Base-by-base conservation (phyloP, 2,888 invertebrate species). In the Sarcophaga caerulescens region DNA sequence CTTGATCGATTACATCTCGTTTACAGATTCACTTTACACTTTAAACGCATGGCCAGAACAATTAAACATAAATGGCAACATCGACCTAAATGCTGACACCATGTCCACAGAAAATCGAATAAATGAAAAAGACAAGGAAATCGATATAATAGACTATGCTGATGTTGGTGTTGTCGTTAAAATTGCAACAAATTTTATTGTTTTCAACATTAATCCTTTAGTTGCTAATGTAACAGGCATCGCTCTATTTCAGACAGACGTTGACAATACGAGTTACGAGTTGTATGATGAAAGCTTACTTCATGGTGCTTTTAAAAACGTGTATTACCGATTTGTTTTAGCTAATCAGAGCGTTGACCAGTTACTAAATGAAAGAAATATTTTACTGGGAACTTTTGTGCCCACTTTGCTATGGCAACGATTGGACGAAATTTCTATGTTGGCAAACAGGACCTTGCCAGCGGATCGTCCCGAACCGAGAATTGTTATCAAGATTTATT, bases 301-400 rank as follows among this genome's bases (percentile, higher is more conserved):
- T 11, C 87, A 82, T 1, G 91, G 90, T 1, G 88, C 88, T 0
- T 92, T 91, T 79, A 52, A 85, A 14, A 87, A 89, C 2, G 89
- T 90, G 23, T 85, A 87, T 25, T 91, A 90, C 44, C 84, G 88
- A 25, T 90, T 91, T 91, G 88, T 95, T 92, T 90, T 92, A 91
- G 90, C 88, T 90, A 94, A 88, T 94, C 94, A 85, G 88, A 95
- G 85, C 78, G 89, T 85, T 5, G 90, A 93, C 59, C 93, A 94
- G 14, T 91, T 95, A 23, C 87, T 94, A 8, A 89, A 92, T 19
- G 93, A 94, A 23, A 88, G 94, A 73, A 92, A 94, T 88, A 91
- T 95, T 84, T 94, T 94, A 90, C 91, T 95, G 75, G 95, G 94
- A 3, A 93, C 95, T 3, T 95, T 94, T 93, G 85, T 95, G 11